phyloP scores from a whole-genome alignment of 92 coral and sea anemone species.

The Parazoanthus atlanticus region DNA sequence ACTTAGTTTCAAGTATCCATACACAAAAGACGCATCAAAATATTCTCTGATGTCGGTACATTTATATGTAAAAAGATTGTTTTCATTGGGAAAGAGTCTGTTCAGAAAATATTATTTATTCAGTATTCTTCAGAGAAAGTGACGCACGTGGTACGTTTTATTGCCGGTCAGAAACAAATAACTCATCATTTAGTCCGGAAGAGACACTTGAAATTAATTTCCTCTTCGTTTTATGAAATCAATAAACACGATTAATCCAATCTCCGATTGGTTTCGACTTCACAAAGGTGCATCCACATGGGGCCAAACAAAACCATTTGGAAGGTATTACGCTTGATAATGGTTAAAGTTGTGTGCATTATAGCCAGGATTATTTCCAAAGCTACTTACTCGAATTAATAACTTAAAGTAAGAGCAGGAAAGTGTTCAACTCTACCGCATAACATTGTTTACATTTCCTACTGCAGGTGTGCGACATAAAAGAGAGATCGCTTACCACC shows the following conservation, averaged over 20 bases:
- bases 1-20: not conserved
- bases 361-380: not conserved
- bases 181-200: constrained; percentile 37
- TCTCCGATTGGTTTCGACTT: constrained; percentile 1
- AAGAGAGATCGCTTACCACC: not conserved
- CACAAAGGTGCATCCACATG: constrained; percentile 7
- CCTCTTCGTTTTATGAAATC: constrained; percentile 26
- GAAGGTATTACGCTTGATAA: constrained; percentile 13
- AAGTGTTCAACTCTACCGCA: not conserved
- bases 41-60: not conserved
- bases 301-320: constrained; percentile 10
- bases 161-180: constrained; percentile 8
- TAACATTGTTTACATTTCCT: constrained; percentile 11
- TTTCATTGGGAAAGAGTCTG: constrained; percentile 2
- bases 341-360: constrained; percentile 4
- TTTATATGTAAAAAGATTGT: not conserved
- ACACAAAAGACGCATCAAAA: not conserved
- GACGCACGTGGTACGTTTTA: constrained; percentile 4
- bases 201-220: constrained; percentile 37
- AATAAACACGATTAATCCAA: constrained; percentile 17
- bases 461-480: constrained; percentile 16
- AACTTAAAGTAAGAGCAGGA: constrained; percentile 6
- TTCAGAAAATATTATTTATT: not conserved
- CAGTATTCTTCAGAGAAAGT: constrained; percentile 1
- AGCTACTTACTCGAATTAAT: constrained; percentile 7